Base-by-base conservation (phyloP, 1,140 invertebrate species). In the Adelges cooleyi region DNA sequence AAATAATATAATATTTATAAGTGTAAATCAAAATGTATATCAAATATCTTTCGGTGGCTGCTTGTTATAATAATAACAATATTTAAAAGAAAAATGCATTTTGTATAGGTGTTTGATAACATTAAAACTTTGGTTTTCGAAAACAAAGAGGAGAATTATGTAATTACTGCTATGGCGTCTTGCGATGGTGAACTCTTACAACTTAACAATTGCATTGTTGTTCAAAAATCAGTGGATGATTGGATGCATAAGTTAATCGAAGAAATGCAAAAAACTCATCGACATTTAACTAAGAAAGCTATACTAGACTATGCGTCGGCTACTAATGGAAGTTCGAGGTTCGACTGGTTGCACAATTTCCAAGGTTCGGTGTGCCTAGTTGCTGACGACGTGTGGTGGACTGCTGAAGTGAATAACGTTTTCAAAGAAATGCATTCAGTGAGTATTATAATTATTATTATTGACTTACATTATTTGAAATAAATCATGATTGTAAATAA, bases 301-400 rank as follows among this genome's bases (percentile, higher is more conserved):
- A 84, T 94, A 69, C 90, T 84, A 74, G 83, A 87, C 73, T 95
- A 90, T 74, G 86, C 89, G 65, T 89, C 82, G 76, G 80, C 76
- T 75, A 79, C 81, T 77, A 80, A 75, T 76, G 76, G 79, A 1
- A 80, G 86, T 71, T 82, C 83, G 5, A 27, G 53, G 23, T 48
- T 0, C 27, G 81, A 89, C 51, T 95, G 91, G 91, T 89, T 94
- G 78, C 71, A 90, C 70, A 83, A 89, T 68, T 92, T 86, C 76
- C 86, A 88, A 74, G 90, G 90, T 42, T 92, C 92, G 88, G 82
- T 93, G 27, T 84, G 87, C 69, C 75, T 94, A 1, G 86, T 84
- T 0, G 85, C 85, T 0, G 91, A 91, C 78, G 85, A 89, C 71
- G 86, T 94, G 9, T 95, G 91, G 91, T 95, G 90, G 90, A 94